Conservation (phyloP, 2,113 vertebrate species). For the Melanerpes formicivorus region DNA sequence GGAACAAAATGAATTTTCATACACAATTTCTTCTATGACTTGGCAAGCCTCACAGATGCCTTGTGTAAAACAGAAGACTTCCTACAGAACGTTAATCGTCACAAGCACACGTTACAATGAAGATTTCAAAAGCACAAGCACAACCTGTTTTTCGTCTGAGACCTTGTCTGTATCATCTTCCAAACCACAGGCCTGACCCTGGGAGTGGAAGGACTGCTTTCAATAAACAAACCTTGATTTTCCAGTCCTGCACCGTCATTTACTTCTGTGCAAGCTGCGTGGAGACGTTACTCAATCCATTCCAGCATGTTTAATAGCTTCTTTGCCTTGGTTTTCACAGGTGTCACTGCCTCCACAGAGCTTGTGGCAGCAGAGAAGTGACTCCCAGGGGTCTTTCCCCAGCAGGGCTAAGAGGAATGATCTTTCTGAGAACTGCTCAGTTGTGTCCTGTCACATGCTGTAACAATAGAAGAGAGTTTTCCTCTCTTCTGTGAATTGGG, state of each 20-base stretch:
- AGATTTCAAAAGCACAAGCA: constrained; percentile 46
- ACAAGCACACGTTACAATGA: constrained; percentile 18
- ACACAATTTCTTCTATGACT: constrained; percentile 12
- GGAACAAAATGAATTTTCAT: constrained; percentile 44
- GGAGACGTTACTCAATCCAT: neutral
- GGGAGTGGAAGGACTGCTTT: constrained; percentile 53
- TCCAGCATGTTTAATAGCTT: constrained; percentile 1
- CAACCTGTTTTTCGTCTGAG: constrained; percentile 64
- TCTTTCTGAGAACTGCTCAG: neutral
- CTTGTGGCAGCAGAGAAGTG: neutral
- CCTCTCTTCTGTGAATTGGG: neutral
- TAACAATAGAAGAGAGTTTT: neutral
- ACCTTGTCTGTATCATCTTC: constrained; percentile 56
- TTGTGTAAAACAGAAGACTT: constrained; percentile 9
- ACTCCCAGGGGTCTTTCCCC: neutral
- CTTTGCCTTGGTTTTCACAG: constrained; percentile 16
- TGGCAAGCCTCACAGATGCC: neutral
- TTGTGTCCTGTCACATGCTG: neutral
- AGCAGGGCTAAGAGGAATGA: neutral
- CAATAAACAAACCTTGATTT: constrained; percentile 62
- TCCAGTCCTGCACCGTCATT: constrained; percentile 57
- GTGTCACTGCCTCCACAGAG: constrained; percentile 1
- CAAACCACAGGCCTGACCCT: constrained; percentile 63
- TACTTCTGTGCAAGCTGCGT: constrained; percentile 20
- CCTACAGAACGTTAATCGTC: constrained; percentile 11